Conservation (phyloP, 1,140 invertebrate genomes). For the Dreissena polymorpha region DNA sequence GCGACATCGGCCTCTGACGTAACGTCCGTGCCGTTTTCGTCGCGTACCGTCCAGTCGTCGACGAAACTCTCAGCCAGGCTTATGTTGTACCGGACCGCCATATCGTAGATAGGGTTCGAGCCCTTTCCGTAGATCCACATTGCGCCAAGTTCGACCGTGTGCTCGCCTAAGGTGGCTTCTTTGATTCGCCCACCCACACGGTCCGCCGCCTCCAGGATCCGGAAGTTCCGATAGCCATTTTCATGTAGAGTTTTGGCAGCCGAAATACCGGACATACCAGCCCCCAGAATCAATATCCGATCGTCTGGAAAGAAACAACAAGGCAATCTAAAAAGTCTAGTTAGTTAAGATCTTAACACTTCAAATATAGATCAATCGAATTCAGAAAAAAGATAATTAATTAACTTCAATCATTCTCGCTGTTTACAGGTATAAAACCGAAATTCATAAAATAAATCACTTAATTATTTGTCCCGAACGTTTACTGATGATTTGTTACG, state of each 20-base stretch:
- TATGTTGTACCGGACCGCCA: slow-evolving; percentile 23
- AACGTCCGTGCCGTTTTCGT: slow-evolving; percentile 25
- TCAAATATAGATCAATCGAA: too few relatives aligned
- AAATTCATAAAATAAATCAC: too few relatives aligned
- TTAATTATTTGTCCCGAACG: too few relatives aligned
- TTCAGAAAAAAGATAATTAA: too few relatives aligned
- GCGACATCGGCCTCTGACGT: slow-evolving; percentile 13
- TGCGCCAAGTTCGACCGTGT: slow-evolving; percentile 40
- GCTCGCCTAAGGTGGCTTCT: not conserved
- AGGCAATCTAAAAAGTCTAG: too few relatives aligned
- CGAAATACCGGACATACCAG: slow-evolving; percentile 47
- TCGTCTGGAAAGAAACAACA: slow-evolving; percentile 16
- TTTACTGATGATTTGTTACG: too few relatives aligned
- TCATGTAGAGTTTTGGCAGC: slow-evolving; percentile 42
- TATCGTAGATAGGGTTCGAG: slow-evolving; percentile 31
- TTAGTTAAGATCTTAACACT: too few relatives aligned
- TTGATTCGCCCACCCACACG: slow-evolving; percentile 27
- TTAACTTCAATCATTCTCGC: too few relatives aligned
- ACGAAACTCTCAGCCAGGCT: not conserved
- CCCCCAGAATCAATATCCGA: slow-evolving; percentile 41
- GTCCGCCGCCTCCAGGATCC: slow-evolving; percentile 31
- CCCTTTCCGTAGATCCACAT: slow-evolving; percentile 48
- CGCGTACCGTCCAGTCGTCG: slow-evolving; percentile 31
- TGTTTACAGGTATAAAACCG: too few relatives aligned
- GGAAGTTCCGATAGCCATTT: slow-evolving; percentile 31